Base-by-base conservation (phyloP, 2,888 invertebrate species). In the Drosophila prostipennis region DNA sequence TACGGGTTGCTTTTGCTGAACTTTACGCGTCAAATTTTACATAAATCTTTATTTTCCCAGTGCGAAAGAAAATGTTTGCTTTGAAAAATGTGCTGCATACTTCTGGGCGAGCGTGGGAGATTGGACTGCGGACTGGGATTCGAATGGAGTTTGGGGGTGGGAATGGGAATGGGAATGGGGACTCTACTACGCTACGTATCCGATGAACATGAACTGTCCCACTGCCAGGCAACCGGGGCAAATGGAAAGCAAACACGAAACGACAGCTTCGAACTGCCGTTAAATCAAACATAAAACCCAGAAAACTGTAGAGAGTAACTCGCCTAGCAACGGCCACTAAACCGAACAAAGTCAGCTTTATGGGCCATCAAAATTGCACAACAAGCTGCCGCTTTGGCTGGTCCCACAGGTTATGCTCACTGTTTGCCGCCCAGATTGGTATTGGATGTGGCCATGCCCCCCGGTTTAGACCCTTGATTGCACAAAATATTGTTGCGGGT, bases 281-380 rank as follows among this genome's bases (percentile, higher is more conserved):
- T 65, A 57, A 79, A 68, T 59, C 64, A 54, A 57, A 64, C 68
- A 63, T 70, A 76, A 76, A 77, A 69, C 42, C 74, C 57, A 55
- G 45, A 52, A 55, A 69, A 63, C 58, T 26, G 46, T 49, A 57
- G 56, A 54, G 59, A 55, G 69, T 67, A 36, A 45, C 56, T 49
- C 46, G 40, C 43, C 40, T 55, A 64, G 72, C 73, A 64, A 73
- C 61, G 53, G 55, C 48, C 63, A 67, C 60, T 79, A 55, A 76
- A 71, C 73, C 61, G 64, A 69, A 59, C 70, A 80, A 81, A 74
- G 75, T 70, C 69, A 70, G 74, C 64, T 72, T 70, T 65, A 79
- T 74, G 73, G 69, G 55, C 61, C 72, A 65, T 67, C 65, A 81
- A 76, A 74, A 70, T 68, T 63, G 82, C 65, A 79, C 72, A 80